These are phyloP conservation scores for Helarctos malayanus DNA, from an alignment of 2,797 vertebrate species.

Conservation along the genomic window DNA sequence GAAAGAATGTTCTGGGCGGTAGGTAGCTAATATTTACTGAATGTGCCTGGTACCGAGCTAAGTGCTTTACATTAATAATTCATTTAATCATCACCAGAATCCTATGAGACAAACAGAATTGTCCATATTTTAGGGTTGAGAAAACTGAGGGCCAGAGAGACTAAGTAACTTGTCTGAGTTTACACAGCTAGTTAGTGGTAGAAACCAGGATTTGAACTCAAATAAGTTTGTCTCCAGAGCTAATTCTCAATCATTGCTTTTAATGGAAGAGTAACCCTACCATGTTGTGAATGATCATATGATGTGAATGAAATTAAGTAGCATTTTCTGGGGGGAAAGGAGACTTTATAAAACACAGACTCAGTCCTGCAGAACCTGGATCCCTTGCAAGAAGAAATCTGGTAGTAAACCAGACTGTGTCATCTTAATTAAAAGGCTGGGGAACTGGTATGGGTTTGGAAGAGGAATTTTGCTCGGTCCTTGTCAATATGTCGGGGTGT, in stretches of 20 bases:
- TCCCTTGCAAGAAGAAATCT: not conserved
- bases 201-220: not conserved
- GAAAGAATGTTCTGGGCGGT: not conserved
- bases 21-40: not conserved
- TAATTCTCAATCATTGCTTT: not conserved
- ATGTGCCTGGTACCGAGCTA: too few species aligned
- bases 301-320: not conserved
- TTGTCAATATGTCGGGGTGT: not conserved
- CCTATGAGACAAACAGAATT: not conserved
- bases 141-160: not conserved
- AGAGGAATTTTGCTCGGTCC: not conserved
- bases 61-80: not conserved
- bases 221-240: not conserved
- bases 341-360: not conserved
- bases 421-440: not conserved
- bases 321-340: not conserved
- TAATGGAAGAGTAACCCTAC: not conserved
- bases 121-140: not conserved
- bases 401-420: not conserved
- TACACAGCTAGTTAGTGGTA: not conserved
- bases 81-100: not conserved
- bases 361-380: not conserved
- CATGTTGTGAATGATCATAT: too few species aligned
- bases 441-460: not conserved
- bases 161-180: not conserved